phyloP scores from a whole-genome alignment of 2,888 invertebrate species.

The Dolomedes plantarius region DNA sequence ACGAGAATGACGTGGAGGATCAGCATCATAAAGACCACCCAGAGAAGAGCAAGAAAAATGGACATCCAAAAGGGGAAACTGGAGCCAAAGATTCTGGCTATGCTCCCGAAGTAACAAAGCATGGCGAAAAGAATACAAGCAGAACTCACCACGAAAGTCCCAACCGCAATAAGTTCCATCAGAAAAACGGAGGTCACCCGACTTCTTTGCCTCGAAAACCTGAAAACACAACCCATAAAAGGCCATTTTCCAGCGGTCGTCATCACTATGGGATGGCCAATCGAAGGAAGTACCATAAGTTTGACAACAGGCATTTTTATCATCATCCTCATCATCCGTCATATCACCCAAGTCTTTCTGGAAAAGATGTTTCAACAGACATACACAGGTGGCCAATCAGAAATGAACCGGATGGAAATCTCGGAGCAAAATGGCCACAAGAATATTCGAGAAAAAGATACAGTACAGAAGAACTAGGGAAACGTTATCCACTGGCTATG shows the following conservation, averaged over 20 bases:
- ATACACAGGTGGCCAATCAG: not conserved
- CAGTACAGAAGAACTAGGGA: not conserved
- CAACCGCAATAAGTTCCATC: not conserved
- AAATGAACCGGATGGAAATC: not conserved
- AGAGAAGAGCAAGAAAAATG: not conserved
- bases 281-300: not conserved
- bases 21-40: not conserved
- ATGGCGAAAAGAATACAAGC: not conserved
- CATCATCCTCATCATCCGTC: not conserved
- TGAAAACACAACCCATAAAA: not conserved
- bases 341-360: not conserved
- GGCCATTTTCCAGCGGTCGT: not conserved
- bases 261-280: not conserved
- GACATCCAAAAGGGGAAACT: conserved; percentile 12
- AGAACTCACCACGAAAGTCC: not conserved
- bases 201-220: not conserved
- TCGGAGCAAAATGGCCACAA: not conserved
- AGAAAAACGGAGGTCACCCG: not conserved
- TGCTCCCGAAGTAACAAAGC: conserved; percentile 9
- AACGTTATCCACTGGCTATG: not conserved
- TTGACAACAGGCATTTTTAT: not conserved
- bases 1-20: conserved; percentile 33
- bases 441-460: not conserved
- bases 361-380: not conserved
- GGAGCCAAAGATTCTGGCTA: conserved; percentile 21